Evolutionary conservation across 2,113 vertebrate genomes (phyloP).

Genomic region (Cyanoderma ruficeps): DNA sequence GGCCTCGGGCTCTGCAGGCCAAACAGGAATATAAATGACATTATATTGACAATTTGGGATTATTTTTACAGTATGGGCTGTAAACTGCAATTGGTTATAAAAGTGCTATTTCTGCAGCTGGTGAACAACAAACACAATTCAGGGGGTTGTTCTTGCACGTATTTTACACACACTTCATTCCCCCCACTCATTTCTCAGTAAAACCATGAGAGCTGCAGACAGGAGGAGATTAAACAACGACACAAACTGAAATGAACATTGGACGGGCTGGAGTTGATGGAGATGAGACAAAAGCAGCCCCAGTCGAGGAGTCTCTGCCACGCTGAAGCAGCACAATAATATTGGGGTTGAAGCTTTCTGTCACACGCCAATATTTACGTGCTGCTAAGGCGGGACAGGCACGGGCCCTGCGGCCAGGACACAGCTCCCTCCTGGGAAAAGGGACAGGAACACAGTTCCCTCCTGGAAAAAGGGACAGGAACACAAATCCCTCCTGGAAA

Average conservation of each 20-base stretch:
- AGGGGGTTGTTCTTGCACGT: background rate
- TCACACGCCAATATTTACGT: conserved; percentile 99
- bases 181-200: background rate
- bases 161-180: background rate
- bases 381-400: conserved; percentile 97
- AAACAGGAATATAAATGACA: background rate
- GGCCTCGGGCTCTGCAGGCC: background rate
- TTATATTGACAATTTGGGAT: background rate
- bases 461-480: too few relatives aligned
- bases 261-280: background rate
- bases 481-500: too few relatives aligned
- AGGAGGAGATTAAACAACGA: accelerated
- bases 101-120: background rate
- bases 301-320: conserved; percentile 79
- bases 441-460: too few relatives aligned
- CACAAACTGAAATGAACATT: background rate
- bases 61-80: background rate
- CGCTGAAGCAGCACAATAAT: conserved; percentile 99
- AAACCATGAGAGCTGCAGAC: background rate
- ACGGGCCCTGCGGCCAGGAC: conserved; percentile 51
- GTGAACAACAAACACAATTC: background rate
- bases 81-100: background rate
- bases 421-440: too few relatives aligned
- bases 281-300: background rate
- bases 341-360: conserved; percentile 91